A percentile compares a stretch with the other conserved stretches of the same genome.
Conservation (phyloP, 2,888 invertebrate genomes). For the Catocala fraxini region DNA sequence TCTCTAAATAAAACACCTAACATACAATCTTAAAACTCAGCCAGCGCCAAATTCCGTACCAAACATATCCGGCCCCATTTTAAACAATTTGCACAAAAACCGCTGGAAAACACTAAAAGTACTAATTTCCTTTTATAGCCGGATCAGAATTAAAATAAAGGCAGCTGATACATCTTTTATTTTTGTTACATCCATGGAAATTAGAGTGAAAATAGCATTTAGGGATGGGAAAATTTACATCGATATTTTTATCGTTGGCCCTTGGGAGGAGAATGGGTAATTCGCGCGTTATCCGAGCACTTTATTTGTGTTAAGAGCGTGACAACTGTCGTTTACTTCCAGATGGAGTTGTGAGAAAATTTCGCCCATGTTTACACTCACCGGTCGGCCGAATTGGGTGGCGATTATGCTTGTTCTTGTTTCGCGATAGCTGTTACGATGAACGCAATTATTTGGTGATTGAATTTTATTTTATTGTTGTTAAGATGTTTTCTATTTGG, state of each 20-base stretch:
- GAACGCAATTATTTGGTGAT: background rate
- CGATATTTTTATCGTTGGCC: conserved; percentile 55
- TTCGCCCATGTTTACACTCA: conserved; percentile 49
- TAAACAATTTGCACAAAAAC: conserved; percentile 7
- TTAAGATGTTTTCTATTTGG: background rate
- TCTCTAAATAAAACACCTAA: background rate
- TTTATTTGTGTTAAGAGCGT: conserved; percentile 63
- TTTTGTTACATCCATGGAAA: conserved; percentile 43
- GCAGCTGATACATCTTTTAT: conserved; percentile 24
- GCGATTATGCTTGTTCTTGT: conserved; percentile 49
- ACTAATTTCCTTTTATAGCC: conserved; percentile 25
- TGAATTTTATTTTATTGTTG: background rate
- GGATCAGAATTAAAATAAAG: conserved; percentile 26
- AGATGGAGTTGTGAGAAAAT: conserved; percentile 61
- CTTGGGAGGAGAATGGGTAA: conserved; percentile 53
- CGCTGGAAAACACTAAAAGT: conserved; percentile 10
- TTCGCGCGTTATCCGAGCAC: conserved; percentile 52
- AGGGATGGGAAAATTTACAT: conserved; percentile 54
- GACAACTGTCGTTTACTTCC: conserved; percentile 62
- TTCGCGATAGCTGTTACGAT: conserved; percentile 17
- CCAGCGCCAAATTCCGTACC: background rate
- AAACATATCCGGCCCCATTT: background rate
- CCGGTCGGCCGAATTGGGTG: conserved; percentile 48
- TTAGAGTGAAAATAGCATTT: conserved; percentile 45
- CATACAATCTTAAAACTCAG: background rate